Evolutionary conservation across 2,888 invertebrate genomes (phyloP).

Genomic region (Epirrhoe alternata): DNA sequence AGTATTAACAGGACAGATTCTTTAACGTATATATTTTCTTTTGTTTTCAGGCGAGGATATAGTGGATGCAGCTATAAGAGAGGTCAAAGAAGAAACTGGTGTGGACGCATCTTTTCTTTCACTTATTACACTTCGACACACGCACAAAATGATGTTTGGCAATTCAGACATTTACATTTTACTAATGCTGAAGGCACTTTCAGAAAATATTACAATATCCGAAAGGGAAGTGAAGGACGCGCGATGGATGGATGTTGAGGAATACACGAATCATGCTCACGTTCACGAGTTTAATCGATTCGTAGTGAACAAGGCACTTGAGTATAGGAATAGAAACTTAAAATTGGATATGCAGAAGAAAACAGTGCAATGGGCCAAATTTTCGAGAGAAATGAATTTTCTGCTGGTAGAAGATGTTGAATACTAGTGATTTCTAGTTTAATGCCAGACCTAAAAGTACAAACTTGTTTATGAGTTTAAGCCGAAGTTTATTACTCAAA

Average conservation of each 20-base stretch:
- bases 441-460: background rate
- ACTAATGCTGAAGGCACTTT: slow-evolving; percentile 88
- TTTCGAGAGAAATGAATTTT: slow-evolving; percentile 67
- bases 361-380: slow-evolving; percentile 69
- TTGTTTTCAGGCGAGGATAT: slow-evolving; percentile 90
- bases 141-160: slow-evolving; percentile 90
- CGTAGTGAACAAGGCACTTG: slow-evolving; percentile 87
- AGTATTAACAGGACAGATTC: background rate
- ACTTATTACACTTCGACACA: slow-evolving; percentile 91
- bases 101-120: slow-evolving; percentile 90
- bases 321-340: slow-evolving; percentile 85
- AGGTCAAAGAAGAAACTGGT: slow-evolving; percentile 96
- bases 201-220: slow-evolving; percentile 87
- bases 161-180: slow-evolving; percentile 95
- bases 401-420: slow-evolving; percentile 60
- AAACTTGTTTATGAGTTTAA: background rate
- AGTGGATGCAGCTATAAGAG: slow-evolving; percentile 91
- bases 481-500: background rate
- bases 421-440: slow-evolving; percentile 26
- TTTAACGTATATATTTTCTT: background rate
- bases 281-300: slow-evolving; percentile 90
- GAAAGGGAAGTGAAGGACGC: slow-evolving; percentile 90
- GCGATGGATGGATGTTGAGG: slow-evolving; percentile 92
- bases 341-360: slow-evolving; percentile 85
- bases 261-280: slow-evolving; percentile 88